Conservation (phyloP, 64 coral and sea anemone species). For the Montipora foliosa region DNA sequence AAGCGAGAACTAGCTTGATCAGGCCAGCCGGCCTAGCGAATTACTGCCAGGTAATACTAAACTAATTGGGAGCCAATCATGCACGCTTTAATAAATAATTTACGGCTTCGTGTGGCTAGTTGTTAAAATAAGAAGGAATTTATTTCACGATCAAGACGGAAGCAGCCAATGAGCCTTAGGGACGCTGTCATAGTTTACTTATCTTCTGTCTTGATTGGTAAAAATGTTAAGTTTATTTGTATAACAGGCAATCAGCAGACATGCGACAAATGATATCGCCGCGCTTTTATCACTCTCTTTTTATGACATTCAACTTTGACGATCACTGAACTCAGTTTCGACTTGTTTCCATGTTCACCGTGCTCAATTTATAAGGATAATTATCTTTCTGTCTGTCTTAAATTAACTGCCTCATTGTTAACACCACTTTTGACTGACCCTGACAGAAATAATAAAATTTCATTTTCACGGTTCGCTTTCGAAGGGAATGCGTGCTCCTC, state of each 20-base stretch:
- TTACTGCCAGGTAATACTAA: constrained; percentile 31
- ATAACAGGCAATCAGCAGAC: neutral
- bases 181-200: constrained; percentile 5
- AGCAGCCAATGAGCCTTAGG: constrained; percentile 29
- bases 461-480: neutral
- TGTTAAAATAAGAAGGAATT: constrained; percentile 36
- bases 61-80: constrained; percentile 49
- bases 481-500: neutral
- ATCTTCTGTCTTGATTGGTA: constrained; percentile 14
- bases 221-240: constrained; percentile 39
- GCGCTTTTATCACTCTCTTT: neutral
- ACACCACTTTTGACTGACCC: neutral
- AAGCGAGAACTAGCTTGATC: neutral
- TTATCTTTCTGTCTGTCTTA: neutral
- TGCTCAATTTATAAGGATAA: neutral
- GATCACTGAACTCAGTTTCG: neutral
- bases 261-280: constrained; percentile 1
- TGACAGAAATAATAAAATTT: neutral
- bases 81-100: constrained; percentile 42
- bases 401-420: neutral
- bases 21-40: neutral
- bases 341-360: neutral
- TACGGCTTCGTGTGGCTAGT: constrained; percentile 35
- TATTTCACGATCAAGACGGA: neutral
- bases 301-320: neutral